These are phyloP conservation scores for Caenorhabditis sp. DNA, from an alignment of 2,888 invertebrate species.

Conservation along the genomic window DNA sequence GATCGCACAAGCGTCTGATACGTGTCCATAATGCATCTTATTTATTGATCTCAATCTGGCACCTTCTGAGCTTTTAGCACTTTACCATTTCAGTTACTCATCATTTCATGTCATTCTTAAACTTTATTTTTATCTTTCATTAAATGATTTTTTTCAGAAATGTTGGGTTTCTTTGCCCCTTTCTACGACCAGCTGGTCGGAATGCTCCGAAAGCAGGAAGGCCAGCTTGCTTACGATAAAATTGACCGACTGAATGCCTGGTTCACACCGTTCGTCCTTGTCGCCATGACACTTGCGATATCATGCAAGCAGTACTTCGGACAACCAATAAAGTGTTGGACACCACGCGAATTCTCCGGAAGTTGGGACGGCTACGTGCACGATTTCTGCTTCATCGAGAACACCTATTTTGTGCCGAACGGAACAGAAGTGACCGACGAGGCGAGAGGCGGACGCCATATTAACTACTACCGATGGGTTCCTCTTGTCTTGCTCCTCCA, in stretches of 20 bases:
- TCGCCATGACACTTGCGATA: constrained; percentile 52
- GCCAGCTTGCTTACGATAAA: constrained; percentile 55
- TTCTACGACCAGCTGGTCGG: constrained; percentile 50
- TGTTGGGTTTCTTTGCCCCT: constrained; percentile 61
- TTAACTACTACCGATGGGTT: constrained; percentile 64
- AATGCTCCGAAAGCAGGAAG: constrained; percentile 57
- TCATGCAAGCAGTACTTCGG: constrained; percentile 62
- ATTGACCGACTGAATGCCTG: constrained; percentile 59
- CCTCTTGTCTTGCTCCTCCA: constrained; percentile 54
- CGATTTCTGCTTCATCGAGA: constrained; percentile 62
- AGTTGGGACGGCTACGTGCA: constrained; percentile 65
- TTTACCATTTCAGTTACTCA: neutral
- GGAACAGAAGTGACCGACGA: constrained; percentile 55
- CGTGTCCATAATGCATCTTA: no score
- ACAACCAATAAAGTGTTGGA: constrained; percentile 62
- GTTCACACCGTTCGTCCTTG: constrained; percentile 57
- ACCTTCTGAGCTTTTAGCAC: neutral
- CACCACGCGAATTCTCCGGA: constrained; percentile 57
- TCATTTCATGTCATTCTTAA: neutral
- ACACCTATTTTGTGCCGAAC: constrained; percentile 63
- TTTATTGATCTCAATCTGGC: no score
- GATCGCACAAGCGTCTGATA: no score
- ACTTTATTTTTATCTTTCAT: neutral
- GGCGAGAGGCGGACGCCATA: constrained; percentile 51
- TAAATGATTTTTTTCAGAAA: constrained; percentile 29